A percentile compares a stretch with the other conserved stretches of the same genome.
phyloP scores from a whole-genome alignment of 2,113 vertebrate genomes.

The Engraulis encrasicolus region DNA sequence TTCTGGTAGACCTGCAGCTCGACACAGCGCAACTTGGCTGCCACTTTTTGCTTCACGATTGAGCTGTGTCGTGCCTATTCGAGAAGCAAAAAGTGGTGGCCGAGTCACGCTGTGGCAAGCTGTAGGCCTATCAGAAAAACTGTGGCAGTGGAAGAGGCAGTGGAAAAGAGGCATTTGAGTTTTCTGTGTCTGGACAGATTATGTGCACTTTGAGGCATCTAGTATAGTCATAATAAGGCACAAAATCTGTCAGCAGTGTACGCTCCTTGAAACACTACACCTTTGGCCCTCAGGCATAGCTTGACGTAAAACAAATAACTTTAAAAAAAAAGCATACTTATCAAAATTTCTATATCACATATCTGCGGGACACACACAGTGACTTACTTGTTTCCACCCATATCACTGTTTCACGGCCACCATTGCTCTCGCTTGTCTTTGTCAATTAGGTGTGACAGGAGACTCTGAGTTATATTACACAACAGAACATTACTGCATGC shows the following conservation, averaged over 20 bases:
- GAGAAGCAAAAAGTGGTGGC: too few relatives aligned
- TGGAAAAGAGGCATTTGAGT: too few relatives aligned
- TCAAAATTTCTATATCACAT: neutral
- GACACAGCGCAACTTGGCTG: too few relatives aligned
- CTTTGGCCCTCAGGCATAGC: neutral
- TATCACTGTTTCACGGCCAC: neutral
- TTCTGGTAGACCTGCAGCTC: too few relatives aligned
- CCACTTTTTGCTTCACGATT: too few relatives aligned
- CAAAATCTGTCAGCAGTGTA: neutral
- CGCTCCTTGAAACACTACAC: neutral
- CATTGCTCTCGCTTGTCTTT: neutral
- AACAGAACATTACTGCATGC: too few relatives aligned
- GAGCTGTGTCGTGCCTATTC: too few relatives aligned
- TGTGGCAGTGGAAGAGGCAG: too few relatives aligned
- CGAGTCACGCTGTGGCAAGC: too few relatives aligned
- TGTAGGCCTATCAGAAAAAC: too few relatives aligned
- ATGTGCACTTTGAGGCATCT: neutral
- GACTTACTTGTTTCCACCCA: neutral
- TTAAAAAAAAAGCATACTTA: neutral
- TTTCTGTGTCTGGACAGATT: neutral
- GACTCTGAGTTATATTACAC: neutral
- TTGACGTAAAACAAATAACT: neutral
- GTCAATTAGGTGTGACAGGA: neutral
- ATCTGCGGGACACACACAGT: neutral
- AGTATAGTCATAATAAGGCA: neutral